Base-by-base conservation (phyloP, 2,888 invertebrate species). In the Ferrisia virgata region DNA sequence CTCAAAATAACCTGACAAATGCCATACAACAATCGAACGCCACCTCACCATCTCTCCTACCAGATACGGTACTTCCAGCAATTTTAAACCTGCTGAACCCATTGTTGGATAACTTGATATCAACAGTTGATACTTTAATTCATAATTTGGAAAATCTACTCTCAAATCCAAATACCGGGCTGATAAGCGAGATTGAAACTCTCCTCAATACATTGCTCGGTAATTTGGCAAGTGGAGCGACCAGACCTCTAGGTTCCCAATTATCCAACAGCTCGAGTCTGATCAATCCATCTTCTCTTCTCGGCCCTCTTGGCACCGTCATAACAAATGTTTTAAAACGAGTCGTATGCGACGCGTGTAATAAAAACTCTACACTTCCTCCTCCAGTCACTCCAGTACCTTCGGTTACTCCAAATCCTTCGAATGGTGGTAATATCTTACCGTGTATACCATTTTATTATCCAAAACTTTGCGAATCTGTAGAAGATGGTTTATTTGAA, bases 261-360 rank as follows among this genome's bases (percentile, higher is more conserved):
- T 31, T 64, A 22, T 4, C 9, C 1, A 64, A 64, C 31, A 1
- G 18, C 2, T 39, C 82, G 2, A 43, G 43, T 11, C 15, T 76
- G 13, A 25, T 83, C 0, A 11, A 76, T 33, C 47, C 72, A 15
- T 72, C 72, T 36, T 3, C 33, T 18, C 15, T 83, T 5, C 40
- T 69, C 13, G 47, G 83, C 13, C 83, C 83, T 9, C 28, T 83
- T 28, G 83, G 83, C 43, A 83, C 76, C 2, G 0, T 76, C 0
- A 40, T 83, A 40, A 83, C 76, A 0, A 8, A 13, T 76, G 28
- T 47, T 22, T 28, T 83, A 18, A 72, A 47, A 47, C 25, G 9
- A 40, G 43, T 83, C 9, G 25, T 82, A 15, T 53, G 53, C 53
- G 53, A 53, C 22, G 22, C 13, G 9, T 83, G 83, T 22, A 82